Conservation (phyloP, 2,797 vertebrate genomes). For the Paratrypauchen microcephalus region DNA sequence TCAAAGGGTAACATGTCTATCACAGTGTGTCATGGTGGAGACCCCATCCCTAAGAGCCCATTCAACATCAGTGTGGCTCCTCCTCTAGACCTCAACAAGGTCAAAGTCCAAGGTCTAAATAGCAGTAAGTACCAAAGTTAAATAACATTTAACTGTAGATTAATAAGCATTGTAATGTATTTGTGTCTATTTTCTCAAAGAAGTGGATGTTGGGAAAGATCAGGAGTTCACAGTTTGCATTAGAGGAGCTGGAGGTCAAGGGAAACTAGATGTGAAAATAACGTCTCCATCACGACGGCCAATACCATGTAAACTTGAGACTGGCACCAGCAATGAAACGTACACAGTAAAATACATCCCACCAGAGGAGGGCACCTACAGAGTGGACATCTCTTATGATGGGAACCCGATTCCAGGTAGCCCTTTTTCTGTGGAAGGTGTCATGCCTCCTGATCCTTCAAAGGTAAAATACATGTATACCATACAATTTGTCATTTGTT, state of each 20-base stretch:
- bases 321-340: slow-evolving; percentile 79
- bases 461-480: slow-evolving; percentile 76
- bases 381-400: slow-evolving; percentile 92
- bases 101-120: slow-evolving; percentile 90
- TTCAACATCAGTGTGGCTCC: slow-evolving; percentile 89
- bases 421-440: slow-evolving; percentile 89
- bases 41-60: slow-evolving; percentile 90
- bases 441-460: slow-evolving; percentile 91
- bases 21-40: slow-evolving; percentile 89
- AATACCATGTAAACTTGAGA: slow-evolving; percentile 91
- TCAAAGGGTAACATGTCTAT: slow-evolving; percentile 87
- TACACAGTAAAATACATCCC: slow-evolving; percentile 90
- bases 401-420: slow-evolving; percentile 91
- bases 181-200: slow-evolving; percentile 57
- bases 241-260: slow-evolving; percentile 89
- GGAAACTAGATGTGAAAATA: slow-evolving; percentile 89
- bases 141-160: neutral
- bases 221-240: slow-evolving; percentile 90
- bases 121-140: slow-evolving; percentile 80
- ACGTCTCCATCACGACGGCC: slow-evolving; percentile 88
- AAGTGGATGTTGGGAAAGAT: slow-evolving; percentile 91
- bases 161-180: neutral
- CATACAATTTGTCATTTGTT: neutral
- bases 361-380: slow-evolving; percentile 91
- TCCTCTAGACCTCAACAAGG: slow-evolving; percentile 85